A percentile compares a stretch with the other conserved stretches of the same genome.
Conservation (phyloP, 2,113 vertebrate species). For the Heliornis fulica region DNA sequence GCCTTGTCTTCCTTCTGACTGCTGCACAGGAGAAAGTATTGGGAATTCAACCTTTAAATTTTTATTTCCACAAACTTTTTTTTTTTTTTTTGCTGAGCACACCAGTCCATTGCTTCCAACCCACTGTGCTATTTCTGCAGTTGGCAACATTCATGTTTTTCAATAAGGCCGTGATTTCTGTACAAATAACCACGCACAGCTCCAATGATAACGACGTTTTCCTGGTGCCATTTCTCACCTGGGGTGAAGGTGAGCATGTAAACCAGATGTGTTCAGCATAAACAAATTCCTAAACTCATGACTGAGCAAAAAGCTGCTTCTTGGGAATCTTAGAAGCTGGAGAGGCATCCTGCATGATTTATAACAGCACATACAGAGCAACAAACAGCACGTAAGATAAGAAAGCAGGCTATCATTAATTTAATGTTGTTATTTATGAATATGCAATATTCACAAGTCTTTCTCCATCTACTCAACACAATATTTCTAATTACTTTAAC, state of each 20-base stretch:
- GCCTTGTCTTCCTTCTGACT: background rate
- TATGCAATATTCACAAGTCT: background rate
- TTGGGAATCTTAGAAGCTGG: background rate
- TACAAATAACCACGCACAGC: background rate
- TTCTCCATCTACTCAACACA: background rate
- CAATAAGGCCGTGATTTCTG: background rate
- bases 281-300: background rate
- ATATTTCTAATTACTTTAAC: background rate
- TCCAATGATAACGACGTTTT: background rate
- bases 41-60: background rate
- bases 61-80: background rate
- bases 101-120: background rate
- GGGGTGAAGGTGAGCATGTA: background rate
- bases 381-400: background rate
- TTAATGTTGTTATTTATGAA: background rate
- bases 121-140: background rate
- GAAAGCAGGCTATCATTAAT: background rate
- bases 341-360: constrained; percentile 3
- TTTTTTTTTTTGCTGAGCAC: background rate
- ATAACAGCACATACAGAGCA: background rate
- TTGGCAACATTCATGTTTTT: background rate
- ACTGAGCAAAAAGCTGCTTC: background rate
- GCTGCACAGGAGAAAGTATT: background rate
- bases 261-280: background rate
- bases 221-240: background rate